Evolutionary conservation across 2,797 vertebrate genomes (phyloP).

Genomic region (Siniperca undulata): DNA sequence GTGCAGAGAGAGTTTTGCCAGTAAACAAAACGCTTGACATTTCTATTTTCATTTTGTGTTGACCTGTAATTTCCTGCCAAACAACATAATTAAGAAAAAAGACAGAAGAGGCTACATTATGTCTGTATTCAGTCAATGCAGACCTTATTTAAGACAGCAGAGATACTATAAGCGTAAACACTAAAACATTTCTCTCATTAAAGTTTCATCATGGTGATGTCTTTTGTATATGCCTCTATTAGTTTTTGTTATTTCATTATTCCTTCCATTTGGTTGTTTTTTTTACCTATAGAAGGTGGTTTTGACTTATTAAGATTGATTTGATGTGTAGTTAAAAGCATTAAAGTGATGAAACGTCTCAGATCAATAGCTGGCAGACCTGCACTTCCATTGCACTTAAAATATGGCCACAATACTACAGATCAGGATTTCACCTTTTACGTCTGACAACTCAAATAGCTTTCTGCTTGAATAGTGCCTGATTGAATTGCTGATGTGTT

Average conservation of each 20-base stretch:
- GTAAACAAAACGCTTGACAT: conserved; percentile 54
- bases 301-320: conserved; percentile 27
- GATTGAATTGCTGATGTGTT: conserved; percentile 55
- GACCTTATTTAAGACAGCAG: conserved; percentile 1
- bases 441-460: conserved; percentile 30
- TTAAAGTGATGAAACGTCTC: conserved; percentile 39
- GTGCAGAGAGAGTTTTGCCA: conserved; percentile 11
- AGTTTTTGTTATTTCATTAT: background rate
- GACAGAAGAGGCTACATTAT: background rate
- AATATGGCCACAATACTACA: conserved; percentile 29
- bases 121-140: conserved; percentile 6
- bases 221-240: background rate
- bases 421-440: conserved; percentile 43
- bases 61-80: conserved; percentile 43
- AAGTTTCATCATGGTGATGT: conserved; percentile 16
- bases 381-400: conserved; percentile 39
- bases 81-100: conserved; percentile 35
- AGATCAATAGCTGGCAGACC: conserved; percentile 37
- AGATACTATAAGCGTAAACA: background rate
- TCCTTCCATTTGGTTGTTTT: background rate
- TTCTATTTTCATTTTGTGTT: conserved; percentile 42
- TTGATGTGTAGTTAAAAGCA: conserved; percentile 13
- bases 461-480: conserved; percentile 41
- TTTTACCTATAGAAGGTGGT: background rate
- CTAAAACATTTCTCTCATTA: conserved; percentile 10